Evolutionary conservation across 2,888 invertebrate genomes (phyloP), one percentile per base, ranked within the genome.

Genomic region (Desoria tigrina): DNA sequence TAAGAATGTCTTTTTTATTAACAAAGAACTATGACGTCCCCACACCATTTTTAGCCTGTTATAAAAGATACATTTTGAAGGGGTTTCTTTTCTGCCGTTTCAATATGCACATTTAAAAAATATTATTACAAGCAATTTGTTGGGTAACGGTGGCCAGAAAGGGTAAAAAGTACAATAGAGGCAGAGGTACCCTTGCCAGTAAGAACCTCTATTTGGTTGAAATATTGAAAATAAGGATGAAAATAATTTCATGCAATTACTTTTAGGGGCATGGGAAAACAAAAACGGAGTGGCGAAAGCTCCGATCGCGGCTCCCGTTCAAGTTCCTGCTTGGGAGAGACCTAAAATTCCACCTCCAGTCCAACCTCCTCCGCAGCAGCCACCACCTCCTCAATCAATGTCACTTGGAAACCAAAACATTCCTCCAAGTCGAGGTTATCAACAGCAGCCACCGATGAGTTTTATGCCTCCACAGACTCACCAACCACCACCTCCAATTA

Each of bases 241-340:
- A n/a, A n/a, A n/a, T n/a, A n/a, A n/a, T n/a, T n/a, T n/a, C n/a
- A n/a, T n/a, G n/a, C n/a, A n/a, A n/a, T n/a, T n/a, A n/a, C 50
- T 42, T 21, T 28, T 16, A n/a, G 92, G 92, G 72, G 90, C 93
- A 26, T 95, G 94, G 94, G 95, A 95, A 69, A 81, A 80, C 59
- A 83, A 84, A 75, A 83, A 83, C 76, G 82, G 78, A 27, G 74
- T 68, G 69, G 71, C 77, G 26, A 76, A 78, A 75, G 71, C 76
- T 1, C 78, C 78, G 14, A 79, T 79, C 45, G 78, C 78, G 28
- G 78, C 79, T 11, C 78, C 79, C 26, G 69, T 76, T 73, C 64
- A 75, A 75, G 68, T 78, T 69, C 74, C 78, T 42, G 77, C 78
- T 23, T 78, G 79, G 79, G 77, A 77, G 61, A 71, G 78, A 45